Conservation (phyloP, 53 echinoderm and acorn worm genomes). For the Pentamera pediparva region DNA sequence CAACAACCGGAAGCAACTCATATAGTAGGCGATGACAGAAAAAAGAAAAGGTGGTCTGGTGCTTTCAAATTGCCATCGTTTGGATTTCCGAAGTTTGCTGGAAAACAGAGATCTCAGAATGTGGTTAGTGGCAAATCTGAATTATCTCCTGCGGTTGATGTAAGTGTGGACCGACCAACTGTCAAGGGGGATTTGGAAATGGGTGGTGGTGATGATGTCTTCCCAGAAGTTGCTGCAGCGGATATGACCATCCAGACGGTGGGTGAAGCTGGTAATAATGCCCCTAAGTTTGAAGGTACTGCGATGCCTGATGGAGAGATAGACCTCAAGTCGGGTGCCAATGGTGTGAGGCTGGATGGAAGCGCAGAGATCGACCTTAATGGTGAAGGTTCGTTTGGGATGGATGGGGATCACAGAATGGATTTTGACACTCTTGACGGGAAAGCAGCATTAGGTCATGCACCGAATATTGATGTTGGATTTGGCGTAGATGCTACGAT, state of each 20-base stretch:
- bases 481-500: not conserved
- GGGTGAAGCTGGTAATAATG: not conserved
- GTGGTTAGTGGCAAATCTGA: not conserved
- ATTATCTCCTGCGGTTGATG: conserved; percentile 17
- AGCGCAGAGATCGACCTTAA: too few species aligned
- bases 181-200: not conserved
- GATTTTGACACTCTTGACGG: not conserved
- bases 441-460: not conserved
- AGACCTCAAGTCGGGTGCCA: too few species aligned
- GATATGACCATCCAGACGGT: not conserved
- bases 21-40: not conserved
- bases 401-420: not conserved
- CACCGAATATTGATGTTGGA: not conserved
- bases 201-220: not conserved
- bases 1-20: too few species aligned
- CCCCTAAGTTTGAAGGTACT: not conserved
- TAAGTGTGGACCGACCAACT: not conserved
- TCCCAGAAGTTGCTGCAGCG: not conserved
- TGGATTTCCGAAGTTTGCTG: conserved; percentile 15
- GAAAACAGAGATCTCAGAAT: conserved; percentile 7
- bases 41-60: conserved; percentile 18
- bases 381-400: conserved; percentile 7
- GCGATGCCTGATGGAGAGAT: not conserved
- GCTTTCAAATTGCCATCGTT: conserved; percentile 13
- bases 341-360: too few species aligned